Percentiles rank a stretch among this genome's conserved stretches.
Evolutionary conservation across 2,113 vertebrate species (phyloP).

Genomic region (Scomber scombrus): DNA sequence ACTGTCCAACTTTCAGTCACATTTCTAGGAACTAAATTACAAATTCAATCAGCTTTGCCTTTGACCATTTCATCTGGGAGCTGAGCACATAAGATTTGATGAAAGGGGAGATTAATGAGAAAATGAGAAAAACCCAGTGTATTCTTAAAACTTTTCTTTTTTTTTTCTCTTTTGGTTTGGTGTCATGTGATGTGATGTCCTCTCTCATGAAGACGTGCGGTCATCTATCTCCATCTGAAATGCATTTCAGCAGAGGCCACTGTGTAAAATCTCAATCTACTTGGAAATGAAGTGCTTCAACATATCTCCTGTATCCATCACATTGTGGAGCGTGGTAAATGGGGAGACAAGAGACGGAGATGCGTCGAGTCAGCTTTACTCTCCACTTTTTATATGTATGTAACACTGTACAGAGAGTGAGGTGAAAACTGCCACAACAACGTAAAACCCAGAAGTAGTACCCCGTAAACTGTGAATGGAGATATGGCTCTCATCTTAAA

Average conservation of each 20-base stretch:
- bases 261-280: neutral
- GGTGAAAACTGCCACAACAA: no score
- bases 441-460: no score
- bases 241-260: neutral
- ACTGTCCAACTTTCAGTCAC: slow-evolving; percentile 4
- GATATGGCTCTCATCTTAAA: slow-evolving; percentile 2
- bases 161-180: neutral
- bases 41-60: slow-evolving; percentile 21
- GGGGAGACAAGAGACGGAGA: no score
- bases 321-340: no score
- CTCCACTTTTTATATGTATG: no score
- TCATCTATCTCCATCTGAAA: slow-evolving; percentile 2
- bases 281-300: neutral
- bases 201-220: neutral
- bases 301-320: slow-evolving; percentile 17
- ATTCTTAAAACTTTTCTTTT: neutral
- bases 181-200: neutral
- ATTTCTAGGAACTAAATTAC: slow-evolving; percentile 19
- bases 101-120: slow-evolving; percentile 26
- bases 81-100: slow-evolving; percentile 7
- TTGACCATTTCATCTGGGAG: neutral
- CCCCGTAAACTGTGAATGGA: no score
- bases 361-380: no score
- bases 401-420: no score
- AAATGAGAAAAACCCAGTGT: neutral